Conservation (phyloP, 2,113 vertebrate species). For the Nothocercus julius region DNA sequence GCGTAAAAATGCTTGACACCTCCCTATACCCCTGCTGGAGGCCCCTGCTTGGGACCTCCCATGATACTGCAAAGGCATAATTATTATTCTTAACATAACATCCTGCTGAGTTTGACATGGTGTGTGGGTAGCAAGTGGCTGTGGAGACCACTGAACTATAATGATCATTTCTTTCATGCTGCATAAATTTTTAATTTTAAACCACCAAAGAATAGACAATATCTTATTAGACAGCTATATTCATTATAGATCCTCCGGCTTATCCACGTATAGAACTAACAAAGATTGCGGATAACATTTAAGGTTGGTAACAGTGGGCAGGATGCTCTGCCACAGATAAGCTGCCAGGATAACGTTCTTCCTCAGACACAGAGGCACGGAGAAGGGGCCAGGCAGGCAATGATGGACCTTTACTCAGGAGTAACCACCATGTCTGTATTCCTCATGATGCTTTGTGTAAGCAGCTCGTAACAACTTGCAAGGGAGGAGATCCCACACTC, state of each 20-base stretch:
- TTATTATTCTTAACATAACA: slow-evolving; percentile 66
- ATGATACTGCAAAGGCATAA: slow-evolving; percentile 42
- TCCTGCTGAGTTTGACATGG: slow-evolving; percentile 57
- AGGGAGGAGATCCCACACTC: not conserved
- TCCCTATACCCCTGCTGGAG: not conserved
- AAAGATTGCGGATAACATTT: not conserved
- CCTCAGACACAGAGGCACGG: not conserved
- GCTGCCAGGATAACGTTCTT: not conserved
- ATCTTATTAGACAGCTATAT: slow-evolving; percentile 34
- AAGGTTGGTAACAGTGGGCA: not conserved
- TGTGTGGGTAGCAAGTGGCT: slow-evolving; percentile 62
- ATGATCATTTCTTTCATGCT: slow-evolving; percentile 53
- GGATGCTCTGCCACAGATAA: not conserved
- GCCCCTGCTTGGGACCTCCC: slow-evolving; percentile 33
- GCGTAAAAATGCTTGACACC: slow-evolving; percentile 25
- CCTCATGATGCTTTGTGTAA: not conserved
- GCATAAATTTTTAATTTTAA: slow-evolving; percentile 66
- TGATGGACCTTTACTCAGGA: not conserved
- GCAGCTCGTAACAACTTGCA: not conserved
- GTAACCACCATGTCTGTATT: not conserved
- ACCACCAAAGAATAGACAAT: slow-evolving; percentile 36
- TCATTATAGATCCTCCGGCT: not conserved
- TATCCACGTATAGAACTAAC: not conserved
- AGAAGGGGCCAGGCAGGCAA: accelerated
- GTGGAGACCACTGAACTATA: slow-evolving; percentile 65